These are phyloP conservation scores for Amyelois transitella DNA, from an alignment of 1,140 invertebrate genomes.

Conservation along the genomic window DNA sequence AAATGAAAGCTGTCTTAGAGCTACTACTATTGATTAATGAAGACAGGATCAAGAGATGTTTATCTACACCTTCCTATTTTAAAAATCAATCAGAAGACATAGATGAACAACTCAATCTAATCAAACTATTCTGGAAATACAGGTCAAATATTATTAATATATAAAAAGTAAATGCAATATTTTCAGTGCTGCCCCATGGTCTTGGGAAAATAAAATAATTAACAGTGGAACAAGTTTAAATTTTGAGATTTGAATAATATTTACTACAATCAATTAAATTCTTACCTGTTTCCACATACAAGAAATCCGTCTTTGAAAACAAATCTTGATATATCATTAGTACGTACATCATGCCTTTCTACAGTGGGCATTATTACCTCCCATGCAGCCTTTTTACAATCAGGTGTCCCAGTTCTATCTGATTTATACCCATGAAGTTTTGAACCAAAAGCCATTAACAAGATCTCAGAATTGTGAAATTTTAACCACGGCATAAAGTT, in stretches of 20 bases:
- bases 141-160: no score
- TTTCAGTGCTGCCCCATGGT: no score
- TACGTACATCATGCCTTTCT: slow-evolving; percentile 46
- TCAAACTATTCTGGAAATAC: no score
- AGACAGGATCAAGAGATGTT: no score
- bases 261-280: not conserved
- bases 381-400: slow-evolving; percentile 28
- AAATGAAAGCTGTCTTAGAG: no score
- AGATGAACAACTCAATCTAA: no score
- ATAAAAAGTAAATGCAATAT: no score
- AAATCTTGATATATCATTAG: slow-evolving; percentile 65
- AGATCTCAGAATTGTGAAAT: slow-evolving; percentile 30
- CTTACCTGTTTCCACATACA: slow-evolving; percentile 60
- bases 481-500: slow-evolving; percentile 62
- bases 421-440: slow-evolving; percentile 35
- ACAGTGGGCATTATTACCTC: slow-evolving; percentile 42
- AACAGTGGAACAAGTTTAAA: no score
- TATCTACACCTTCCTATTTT: no score
- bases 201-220: no score
- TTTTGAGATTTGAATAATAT: not conserved
- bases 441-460: slow-evolving; percentile 43
- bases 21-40: no score
- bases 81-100: no score
- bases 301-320: slow-evolving; percentile 38
- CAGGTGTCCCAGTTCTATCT: slow-evolving; percentile 28